Evolutionary conservation across 2,113 vertebrate genomes (phyloP).

Genomic region (Alaudala cheleensis): DNA sequence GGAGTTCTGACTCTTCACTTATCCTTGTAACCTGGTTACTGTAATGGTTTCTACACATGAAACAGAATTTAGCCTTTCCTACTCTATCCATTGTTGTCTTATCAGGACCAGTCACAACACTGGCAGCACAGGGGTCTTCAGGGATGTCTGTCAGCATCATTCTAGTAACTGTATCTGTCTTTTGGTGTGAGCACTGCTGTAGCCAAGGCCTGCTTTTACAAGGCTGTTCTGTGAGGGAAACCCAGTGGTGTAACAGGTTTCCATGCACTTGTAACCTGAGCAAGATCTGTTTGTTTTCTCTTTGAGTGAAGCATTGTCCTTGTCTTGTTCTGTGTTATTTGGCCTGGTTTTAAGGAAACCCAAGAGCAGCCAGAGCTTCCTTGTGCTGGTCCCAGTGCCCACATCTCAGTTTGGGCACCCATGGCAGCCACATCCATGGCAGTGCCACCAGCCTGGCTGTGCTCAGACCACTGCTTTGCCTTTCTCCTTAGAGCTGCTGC

Average conservation of each 20-base stretch:
- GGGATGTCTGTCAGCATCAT: neutral
- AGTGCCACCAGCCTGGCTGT: neutral
- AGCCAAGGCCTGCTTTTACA: neutral
- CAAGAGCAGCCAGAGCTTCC: neutral
- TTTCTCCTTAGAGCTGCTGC: neutral
- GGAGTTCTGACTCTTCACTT: neutral
- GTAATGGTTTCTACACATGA: neutral
- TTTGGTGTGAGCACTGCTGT: neutral
- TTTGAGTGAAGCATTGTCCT: neutral
- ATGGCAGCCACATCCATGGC: accelerated
- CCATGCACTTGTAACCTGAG: neutral
- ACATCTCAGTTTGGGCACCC: accelerated
- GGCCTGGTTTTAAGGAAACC: accelerated
- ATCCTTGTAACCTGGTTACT: neutral
- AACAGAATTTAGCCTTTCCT: neutral
- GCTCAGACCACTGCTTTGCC: neutral
- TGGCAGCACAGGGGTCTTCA: neutral
- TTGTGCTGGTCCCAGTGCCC: accelerated
- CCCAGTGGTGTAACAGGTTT: neutral
- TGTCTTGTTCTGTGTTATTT: neutral
- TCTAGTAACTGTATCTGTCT: neutral
- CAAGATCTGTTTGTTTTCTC: neutral
- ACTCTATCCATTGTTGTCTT: neutral
- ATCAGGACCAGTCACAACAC: neutral
- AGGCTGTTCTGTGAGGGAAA: neutral